These are phyloP conservation scores for Lomographa bimaculata DNA, from an alignment of 2,888 invertebrate species.

Conservation along the genomic window DNA sequence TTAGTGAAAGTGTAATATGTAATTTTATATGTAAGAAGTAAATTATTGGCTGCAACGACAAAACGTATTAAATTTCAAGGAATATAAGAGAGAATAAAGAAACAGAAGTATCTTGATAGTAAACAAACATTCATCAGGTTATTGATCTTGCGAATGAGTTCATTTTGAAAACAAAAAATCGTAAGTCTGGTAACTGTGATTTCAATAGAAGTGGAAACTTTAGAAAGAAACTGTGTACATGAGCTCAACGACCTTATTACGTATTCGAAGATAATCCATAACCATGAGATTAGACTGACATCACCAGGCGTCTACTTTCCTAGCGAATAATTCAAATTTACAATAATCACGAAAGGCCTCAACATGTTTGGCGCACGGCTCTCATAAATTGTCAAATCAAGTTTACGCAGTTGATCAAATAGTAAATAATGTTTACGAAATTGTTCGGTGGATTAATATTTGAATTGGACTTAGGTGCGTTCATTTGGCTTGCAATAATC, in stretches of 20 bases:
- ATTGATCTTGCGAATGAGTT: conserved; percentile 16
- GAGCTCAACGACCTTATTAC: conserved; percentile 43
- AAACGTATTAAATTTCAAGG: conserved; percentile 13
- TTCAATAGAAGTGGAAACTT: conserved; percentile 9
- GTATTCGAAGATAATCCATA: conserved; percentile 46
- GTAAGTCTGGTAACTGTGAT: background rate
- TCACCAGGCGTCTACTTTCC: conserved; percentile 46
- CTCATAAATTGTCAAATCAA: conserved; percentile 15
- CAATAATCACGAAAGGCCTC: conserved; percentile 21
- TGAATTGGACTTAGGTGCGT: conserved; percentile 6
- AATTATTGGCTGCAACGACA: conserved; percentile 28
- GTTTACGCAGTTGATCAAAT: conserved; percentile 19
- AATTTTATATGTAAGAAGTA: conserved; percentile 40
- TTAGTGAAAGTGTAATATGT: conserved; percentile 60
- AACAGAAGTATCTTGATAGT: conserved; percentile 15
- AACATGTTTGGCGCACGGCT: conserved; percentile 14
- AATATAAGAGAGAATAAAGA: conserved; percentile 19
- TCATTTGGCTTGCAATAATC: conserved; percentile 7
- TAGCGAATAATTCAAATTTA: conserved; percentile 41
- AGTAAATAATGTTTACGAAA: too few species aligned
- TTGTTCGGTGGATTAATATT: conserved; percentile 1
- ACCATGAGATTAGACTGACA: conserved; percentile 46
- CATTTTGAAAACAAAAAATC: conserved; percentile 18
- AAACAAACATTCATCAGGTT: conserved; percentile 23
- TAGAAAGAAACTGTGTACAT: conserved; percentile 9